Conservation (phyloP, 2,113 vertebrate genomes). For the Elachura formosa region DNA sequence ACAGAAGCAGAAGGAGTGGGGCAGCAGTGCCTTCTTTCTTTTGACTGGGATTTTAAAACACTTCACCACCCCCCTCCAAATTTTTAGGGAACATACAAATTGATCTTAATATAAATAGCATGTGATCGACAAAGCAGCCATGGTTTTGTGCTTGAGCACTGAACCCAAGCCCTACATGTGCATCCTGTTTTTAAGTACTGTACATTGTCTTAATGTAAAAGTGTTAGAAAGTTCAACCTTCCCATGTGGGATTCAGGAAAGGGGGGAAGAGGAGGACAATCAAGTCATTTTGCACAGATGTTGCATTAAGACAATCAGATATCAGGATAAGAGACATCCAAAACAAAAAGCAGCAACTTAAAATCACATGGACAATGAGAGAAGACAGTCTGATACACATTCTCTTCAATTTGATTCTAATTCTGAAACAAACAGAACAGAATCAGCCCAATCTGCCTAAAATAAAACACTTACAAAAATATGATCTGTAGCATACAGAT, state of each 20-base stretch:
- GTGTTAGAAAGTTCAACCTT: neutral
- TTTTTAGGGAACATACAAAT: neutral
- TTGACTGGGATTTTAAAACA: neutral
- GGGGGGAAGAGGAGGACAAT: neutral
- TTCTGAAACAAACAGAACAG: neutral
- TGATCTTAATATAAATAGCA: neutral
- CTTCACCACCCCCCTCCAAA: neutral
- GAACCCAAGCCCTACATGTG: neutral
- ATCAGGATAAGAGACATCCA: neutral
- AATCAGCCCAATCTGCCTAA: neutral
- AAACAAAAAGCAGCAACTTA: neutral
- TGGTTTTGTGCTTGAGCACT: neutral
- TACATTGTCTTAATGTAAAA: conserved; percentile 24
- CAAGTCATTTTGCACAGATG: neutral
- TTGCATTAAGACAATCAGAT: neutral
- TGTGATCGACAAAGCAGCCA: neutral
- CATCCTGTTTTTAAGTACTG: conserved; percentile 28
- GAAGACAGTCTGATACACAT: neutral
- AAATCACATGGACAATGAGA: neutral
- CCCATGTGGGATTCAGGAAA: neutral
- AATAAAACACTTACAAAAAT: neutral
- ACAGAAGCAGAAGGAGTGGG: neutral
- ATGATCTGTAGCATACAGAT: neutral
- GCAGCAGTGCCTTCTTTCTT: neutral
- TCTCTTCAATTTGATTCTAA: neutral